A percentile compares a stretch with the other conserved stretches of the same genome.
These are phyloP conservation scores for Drosophila hydei DNA, from an alignment of 1,140 invertebrate species.

Conservation along the genomic window DNA sequence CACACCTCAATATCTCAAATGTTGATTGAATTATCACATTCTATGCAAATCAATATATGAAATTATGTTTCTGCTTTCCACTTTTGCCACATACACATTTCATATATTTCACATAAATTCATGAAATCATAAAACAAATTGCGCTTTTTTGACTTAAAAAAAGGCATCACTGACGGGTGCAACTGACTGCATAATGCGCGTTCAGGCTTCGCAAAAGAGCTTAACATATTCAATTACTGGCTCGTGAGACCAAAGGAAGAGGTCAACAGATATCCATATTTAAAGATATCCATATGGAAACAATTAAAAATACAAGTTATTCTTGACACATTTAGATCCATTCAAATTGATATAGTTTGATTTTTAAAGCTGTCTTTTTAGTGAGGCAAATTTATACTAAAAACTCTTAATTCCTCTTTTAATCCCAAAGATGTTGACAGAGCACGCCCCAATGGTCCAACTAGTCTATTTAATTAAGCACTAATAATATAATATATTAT, in stretches of 20 bases:
- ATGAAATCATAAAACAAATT: conserved; percentile 15
- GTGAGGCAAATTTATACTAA: no score
- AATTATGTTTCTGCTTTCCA: conserved; percentile 8
- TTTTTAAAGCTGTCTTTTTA: no score
- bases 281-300: no score
- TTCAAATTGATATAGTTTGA: no score
- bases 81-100: not conserved
- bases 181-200: not conserved
- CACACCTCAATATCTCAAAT: conserved; percentile 36
- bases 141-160: conserved; percentile 12
- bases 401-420: no score
- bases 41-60: conserved; percentile 38
- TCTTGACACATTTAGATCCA: no score
- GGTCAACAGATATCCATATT: no score
- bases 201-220: not conserved
- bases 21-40: conserved; percentile 75
- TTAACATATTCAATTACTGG: no score
- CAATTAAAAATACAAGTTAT: no score
- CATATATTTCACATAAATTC: conserved; percentile 35
- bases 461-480: conserved; percentile 2
- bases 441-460: not conserved
- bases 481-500: conserved; percentile 15
- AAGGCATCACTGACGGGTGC: no score
- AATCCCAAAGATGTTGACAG: no score
- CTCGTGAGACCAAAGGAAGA: no score